Evolutionary conservation across 2,888 invertebrate species (phyloP), one percentile per base, ranked within the genome.

Genomic region (Sminthurinus aureus): DNA sequence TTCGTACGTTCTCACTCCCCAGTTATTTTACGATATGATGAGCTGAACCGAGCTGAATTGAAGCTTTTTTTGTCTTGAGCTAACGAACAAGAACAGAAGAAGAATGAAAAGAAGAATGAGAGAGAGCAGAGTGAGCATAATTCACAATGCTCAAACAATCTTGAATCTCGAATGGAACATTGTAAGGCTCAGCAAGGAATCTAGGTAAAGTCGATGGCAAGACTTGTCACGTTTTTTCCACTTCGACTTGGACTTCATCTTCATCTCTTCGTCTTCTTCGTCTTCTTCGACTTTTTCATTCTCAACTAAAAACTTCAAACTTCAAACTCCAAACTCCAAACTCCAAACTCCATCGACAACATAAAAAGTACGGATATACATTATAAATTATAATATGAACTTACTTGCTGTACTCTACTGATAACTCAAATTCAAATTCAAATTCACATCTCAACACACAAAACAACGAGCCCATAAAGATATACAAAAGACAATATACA

Each of bases 171-270:
- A 18, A 76, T 52, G 52, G 76, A 73, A 76, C 76, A 76, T 76
- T 76, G 76, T 76, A 76, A 76, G 58, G 76, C 76, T 52, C 58
- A 76, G 76, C 76, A 76, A 76, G 76, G 76, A 76, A 76, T 76
- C 76, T 76, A 22, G 58, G 76, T 52, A 76, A 75, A 79, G 22
- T 67, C 20, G 24, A 79, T 58, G 78, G 66, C 12, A 79, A 79
- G 79, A 79, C 79, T 79, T 79, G 67, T 79, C 79, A 79, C 79
- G 79, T 79, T 79, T 50, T 38, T 38, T 38, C 1, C 1, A 38
- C 38, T 69, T 22, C 69, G 3, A 4, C 69, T n/a, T 24, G 6
- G 6, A 38, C 38, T 69, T 22, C 69, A n/a, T 24, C 69, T n/a
- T 24, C n/a, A 13, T 69, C 20, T n/a, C 12, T 20, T 69, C 69